Conservation (phyloP, 1,140 invertebrate genomes). For the Zaprionus lachaisei region DNA sequence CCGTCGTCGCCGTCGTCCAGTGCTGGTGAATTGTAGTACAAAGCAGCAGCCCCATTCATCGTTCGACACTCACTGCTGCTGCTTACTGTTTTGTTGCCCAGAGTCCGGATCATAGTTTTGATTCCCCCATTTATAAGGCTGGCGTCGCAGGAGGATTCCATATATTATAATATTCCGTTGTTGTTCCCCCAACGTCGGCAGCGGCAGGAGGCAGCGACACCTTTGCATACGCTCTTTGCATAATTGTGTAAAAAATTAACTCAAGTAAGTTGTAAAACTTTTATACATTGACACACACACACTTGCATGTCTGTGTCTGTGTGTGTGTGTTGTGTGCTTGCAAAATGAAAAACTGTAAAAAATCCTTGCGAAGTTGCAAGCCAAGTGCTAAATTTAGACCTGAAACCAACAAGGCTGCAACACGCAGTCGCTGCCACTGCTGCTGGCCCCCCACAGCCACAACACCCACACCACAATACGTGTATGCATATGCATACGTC, state of each 20-base stretch:
- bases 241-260: conserved; percentile 43
- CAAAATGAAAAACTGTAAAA: conserved; percentile 44
- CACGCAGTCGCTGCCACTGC: conserved; percentile 53
- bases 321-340: conserved; percentile 27
- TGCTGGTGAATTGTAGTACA: conserved; percentile 65
- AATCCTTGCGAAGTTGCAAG: conserved; percentile 75
- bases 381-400: conserved; percentile 80
- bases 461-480: conserved; percentile 53
- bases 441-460: conserved; percentile 53
- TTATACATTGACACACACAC: conserved; percentile 14
- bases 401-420: conserved; percentile 75
- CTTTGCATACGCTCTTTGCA: conserved; percentile 29
- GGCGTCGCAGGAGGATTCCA: conserved; percentile 28
- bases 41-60: conserved; percentile 68
- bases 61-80: conserved; percentile 71
- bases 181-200: conserved; percentile 15
- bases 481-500: conserved; percentile 62
- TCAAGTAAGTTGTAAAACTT: conserved; percentile 65
- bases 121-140: conserved; percentile 42
- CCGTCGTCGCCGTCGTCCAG: conserved; percentile 16
- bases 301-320: background rate
- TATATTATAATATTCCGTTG: conserved; percentile 19
- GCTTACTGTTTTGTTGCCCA: conserved; percentile 39
- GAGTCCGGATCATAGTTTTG: conserved; percentile 55
- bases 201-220: conserved; percentile 5